Conservation (phyloP, 2,888 invertebrate genomes). For the Brachynemurus nebulosus region DNA sequence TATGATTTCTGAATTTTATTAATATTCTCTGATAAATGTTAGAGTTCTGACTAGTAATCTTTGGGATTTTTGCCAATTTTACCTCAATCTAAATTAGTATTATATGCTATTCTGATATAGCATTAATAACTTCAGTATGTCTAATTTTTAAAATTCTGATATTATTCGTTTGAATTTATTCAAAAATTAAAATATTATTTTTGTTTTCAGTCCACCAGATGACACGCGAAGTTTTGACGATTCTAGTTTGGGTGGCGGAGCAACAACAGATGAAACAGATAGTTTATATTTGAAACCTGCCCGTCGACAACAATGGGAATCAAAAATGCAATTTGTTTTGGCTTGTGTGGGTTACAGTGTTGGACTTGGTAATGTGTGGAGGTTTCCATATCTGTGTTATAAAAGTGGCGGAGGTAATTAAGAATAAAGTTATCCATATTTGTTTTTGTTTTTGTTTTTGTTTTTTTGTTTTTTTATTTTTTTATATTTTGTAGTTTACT, state of each 20-base stretch:
- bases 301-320: slow-evolving; percentile 72
- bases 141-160: no score
- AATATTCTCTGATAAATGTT: no score
- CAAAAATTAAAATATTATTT: slow-evolving; percentile 3
- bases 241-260: slow-evolving; percentile 57
- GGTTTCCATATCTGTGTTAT: slow-evolving; percentile 85
- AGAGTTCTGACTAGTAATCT: no score
- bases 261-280: slow-evolving; percentile 54
- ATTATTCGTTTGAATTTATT: no score
- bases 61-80: no score
- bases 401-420: slow-evolving; percentile 74
- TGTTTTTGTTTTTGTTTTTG: not conserved
- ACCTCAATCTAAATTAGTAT: no score
- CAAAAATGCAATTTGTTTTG: slow-evolving; percentile 77
- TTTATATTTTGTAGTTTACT: not conserved
- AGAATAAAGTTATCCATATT: not conserved
- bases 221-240: slow-evolving; percentile 62
- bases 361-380: slow-evolving; percentile 81
- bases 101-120: no score
- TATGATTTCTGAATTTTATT: no score
- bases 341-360: slow-evolving; percentile 83
- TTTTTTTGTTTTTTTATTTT: not conserved
- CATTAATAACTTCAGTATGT: no score
- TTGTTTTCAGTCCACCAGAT: slow-evolving; percentile 52
- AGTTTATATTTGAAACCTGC: slow-evolving; percentile 52